These are phyloP conservation scores for Nomada lathburiana DNA, from an alignment of 2,888 invertebrate species.

Conservation along the genomic window DNA sequence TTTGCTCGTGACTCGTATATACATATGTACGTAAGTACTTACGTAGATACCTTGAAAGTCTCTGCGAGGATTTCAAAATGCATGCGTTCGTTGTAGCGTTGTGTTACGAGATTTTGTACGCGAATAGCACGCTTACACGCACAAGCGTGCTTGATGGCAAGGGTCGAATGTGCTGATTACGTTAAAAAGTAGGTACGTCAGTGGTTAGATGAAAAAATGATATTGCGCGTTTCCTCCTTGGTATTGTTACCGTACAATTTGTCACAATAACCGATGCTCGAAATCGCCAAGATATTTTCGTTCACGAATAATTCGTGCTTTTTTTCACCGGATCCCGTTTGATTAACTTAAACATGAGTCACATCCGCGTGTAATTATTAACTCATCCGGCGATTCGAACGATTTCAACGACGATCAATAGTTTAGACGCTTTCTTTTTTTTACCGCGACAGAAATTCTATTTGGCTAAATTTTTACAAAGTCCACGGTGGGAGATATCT, in stretches of 20 bases:
- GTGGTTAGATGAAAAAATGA: slow-evolving; percentile 16
- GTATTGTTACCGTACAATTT: slow-evolving; percentile 8
- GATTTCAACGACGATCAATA: slow-evolving; percentile 2
- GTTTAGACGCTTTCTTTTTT: neutral
- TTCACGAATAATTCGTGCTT: slow-evolving; percentile 8
- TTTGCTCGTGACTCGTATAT: neutral
- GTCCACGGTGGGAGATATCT: too few species aligned
- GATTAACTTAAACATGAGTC: slow-evolving; percentile 38
- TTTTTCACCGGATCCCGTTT: slow-evolving; percentile 20
- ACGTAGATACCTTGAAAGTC: slow-evolving; percentile 6
- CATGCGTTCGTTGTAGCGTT: neutral
- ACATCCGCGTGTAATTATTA: slow-evolving; percentile 40
- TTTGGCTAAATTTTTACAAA: too few species aligned
- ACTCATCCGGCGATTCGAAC: slow-evolving; percentile 15
- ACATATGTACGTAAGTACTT: too few species aligned
- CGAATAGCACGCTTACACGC: neutral
- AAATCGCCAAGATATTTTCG: neutral
- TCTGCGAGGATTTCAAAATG: neutral
- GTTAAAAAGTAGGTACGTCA: slow-evolving; percentile 38
- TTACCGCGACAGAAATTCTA: neutral
- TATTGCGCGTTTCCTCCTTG: slow-evolving; percentile 2
- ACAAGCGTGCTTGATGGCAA: slow-evolving; percentile 9
- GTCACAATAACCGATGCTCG: neutral
- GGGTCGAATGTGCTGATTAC: slow-evolving; percentile 40
- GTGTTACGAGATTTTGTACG: neutral